Base-by-base conservation (phyloP, 2,113 vertebrate species). In the Poeciliopsis prolifica region DNA sequence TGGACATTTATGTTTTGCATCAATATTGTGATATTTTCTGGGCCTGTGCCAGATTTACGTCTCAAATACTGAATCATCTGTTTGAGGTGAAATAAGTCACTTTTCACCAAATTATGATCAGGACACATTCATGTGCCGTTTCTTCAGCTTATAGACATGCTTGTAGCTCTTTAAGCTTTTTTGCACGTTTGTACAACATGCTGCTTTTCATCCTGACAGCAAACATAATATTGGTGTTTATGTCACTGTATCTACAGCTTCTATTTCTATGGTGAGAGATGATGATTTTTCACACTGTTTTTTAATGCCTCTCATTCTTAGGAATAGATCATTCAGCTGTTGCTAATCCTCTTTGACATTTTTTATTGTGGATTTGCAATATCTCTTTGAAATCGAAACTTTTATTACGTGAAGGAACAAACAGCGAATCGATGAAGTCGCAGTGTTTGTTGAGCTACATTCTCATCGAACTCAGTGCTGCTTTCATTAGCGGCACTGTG, bases 221-320 rank as follows among this genome's bases (percentile, higher is more conserved):
- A 70, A 37, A 74, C 28, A 77, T 85, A 71, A 86, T 88, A 79
- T 90, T 81, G 84, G 81, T 81, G 71, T 60, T 62, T 68, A 33
- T 73, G 72, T 75, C 63, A 9, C 30, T 48, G 17, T 54, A 78
- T 76, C 76, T 14, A 72, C 77, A 29, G 74, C 73, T 78, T 78
- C 84, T 88, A 85, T 86, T 88, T 86, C 81, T 89, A 77, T 82
- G 69, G 79, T 83, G 68, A 70, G 68, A 80, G 44, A 35, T 14
- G 68, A 31, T 48, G 67, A 35, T 42, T 58, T 37, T 37, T 37
- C 31, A 9, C 24, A 65, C 65, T 71, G 40, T 78, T 22, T 70
- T 73, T 76, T 51, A 72, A 69, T 61, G 26, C 24, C 29, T 75
- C 60, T 28, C 44, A 58, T 37, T 33, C 35, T 28, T 64, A 61